Evolutionary conservation across 2,113 vertebrate genomes (phyloP).

Genomic region (Rhinoptilus africanus): DNA sequence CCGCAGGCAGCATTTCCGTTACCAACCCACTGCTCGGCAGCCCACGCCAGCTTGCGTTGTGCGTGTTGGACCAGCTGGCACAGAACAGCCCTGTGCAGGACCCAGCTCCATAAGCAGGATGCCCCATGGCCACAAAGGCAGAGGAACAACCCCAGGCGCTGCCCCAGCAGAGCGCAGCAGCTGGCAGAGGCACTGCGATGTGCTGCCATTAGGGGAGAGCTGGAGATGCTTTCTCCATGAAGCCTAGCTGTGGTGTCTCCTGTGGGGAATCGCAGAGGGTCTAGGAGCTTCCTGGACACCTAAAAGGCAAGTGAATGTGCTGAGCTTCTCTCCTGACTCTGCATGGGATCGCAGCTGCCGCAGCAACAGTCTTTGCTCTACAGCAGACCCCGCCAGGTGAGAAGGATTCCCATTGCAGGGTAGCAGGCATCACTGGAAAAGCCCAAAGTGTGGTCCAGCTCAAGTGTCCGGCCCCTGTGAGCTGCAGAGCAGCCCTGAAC

Average conservation of each 20-base stretch:
- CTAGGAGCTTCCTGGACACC: not conserved
- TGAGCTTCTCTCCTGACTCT: not conserved
- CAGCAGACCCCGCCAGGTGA: not conserved
- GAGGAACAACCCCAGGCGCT: not conserved
- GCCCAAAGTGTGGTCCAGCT: not conserved
- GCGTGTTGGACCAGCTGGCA: rapidly evolving
- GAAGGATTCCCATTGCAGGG: not conserved
- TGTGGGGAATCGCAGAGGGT: not conserved
- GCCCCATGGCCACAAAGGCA: not conserved
- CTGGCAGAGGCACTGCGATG: not conserved
- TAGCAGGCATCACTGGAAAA: not conserved
- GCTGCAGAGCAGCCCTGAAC: not conserved
- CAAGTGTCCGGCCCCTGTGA: rapidly evolving
- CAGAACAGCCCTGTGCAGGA: not conserved
- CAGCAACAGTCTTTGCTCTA: not conserved
- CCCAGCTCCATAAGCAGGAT: not conserved
- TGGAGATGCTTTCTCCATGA: not conserved
- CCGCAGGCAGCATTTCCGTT: not conserved
- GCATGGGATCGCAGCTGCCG: not conserved
- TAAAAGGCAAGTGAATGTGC: not conserved
- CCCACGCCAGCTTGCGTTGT: not conserved
- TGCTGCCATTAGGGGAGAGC: not conserved
- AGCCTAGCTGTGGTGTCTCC: not conserved
- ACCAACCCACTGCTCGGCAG: not conserved
- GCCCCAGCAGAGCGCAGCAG: not conserved